Conservation (phyloP, 2,888 invertebrate species). For the Pherbina coryleti region DNA sequence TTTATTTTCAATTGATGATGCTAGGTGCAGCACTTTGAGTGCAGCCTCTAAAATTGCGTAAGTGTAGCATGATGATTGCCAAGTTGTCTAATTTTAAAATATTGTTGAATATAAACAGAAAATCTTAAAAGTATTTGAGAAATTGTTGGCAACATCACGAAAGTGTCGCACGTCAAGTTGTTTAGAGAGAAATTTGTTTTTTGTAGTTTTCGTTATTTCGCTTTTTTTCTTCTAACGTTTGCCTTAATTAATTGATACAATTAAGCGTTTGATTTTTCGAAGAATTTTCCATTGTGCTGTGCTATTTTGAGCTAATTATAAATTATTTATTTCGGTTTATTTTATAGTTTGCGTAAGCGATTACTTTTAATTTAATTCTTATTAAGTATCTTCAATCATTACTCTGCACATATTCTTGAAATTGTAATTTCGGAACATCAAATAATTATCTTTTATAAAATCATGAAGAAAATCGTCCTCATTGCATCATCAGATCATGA, state of each 20-base stretch:
- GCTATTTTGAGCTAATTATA: no score
- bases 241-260: background rate
- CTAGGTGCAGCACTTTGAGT: background rate
- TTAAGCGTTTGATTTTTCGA: background rate
- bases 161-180: conserved; percentile 48
- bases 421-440: no score
- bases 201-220: background rate
- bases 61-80: background rate
- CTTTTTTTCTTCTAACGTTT: background rate
- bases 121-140: conserved; percentile 33
- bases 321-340: background rate
- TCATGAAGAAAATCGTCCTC: no score
- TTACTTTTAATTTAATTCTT: background rate
- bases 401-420: no score
- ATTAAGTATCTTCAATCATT: no score
- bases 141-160: conserved; percentile 49
- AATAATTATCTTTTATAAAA: no score
- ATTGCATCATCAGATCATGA: no score
- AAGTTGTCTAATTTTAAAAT: conserved; percentile 17
- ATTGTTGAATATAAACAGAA: background rate
- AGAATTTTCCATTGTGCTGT: background rate
- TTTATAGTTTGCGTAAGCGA: background rate
- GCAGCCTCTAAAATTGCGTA: conserved; percentile 13
- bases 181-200: background rate
- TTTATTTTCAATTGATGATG: background rate